Evolutionary conservation across 2,113 vertebrate species (phyloP).

Genomic region (Lasiurus borealis): DNA sequence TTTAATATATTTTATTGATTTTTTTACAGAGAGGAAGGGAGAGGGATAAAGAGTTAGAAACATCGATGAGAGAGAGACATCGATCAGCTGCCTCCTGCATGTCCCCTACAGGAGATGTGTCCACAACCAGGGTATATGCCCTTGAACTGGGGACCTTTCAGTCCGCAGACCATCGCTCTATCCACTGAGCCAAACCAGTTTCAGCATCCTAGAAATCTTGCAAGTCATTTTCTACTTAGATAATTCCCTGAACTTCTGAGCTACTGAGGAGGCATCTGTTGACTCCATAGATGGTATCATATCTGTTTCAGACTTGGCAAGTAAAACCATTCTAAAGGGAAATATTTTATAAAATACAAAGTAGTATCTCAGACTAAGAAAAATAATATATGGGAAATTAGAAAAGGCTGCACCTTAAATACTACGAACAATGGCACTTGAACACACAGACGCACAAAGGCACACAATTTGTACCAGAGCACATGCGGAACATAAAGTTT

Average conservation of each 20-base stretch:
- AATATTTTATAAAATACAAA: neutral
- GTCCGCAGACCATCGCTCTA: too few relatives aligned
- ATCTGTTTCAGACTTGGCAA: neutral
- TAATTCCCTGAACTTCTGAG: conserved; percentile 24
- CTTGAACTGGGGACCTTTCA: too few relatives aligned
- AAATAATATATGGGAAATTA: neutral
- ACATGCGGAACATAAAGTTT: neutral
- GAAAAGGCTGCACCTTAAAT: neutral
- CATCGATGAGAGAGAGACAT: too few relatives aligned
- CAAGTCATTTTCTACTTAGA: conserved; percentile 30
- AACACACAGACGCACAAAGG: neutral
- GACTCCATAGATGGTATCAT: neutral
- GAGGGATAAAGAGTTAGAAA: too few relatives aligned
- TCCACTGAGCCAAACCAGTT: too few relatives aligned
- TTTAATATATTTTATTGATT: too few relatives aligned
- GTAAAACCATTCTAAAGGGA: neutral
- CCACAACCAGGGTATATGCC: too few relatives aligned
- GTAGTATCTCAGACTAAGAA: neutral
- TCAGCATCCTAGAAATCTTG: conserved; percentile 10
- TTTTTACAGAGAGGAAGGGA: too few relatives aligned
- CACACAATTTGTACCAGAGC: neutral
- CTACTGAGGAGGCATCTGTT: neutral
- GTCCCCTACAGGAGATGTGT: too few relatives aligned
- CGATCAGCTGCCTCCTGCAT: too few relatives aligned
- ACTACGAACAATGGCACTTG: neutral